Base-by-base conservation (phyloP, 2,113 vertebrate genomes). In the Gobiocypris rarus region DNA sequence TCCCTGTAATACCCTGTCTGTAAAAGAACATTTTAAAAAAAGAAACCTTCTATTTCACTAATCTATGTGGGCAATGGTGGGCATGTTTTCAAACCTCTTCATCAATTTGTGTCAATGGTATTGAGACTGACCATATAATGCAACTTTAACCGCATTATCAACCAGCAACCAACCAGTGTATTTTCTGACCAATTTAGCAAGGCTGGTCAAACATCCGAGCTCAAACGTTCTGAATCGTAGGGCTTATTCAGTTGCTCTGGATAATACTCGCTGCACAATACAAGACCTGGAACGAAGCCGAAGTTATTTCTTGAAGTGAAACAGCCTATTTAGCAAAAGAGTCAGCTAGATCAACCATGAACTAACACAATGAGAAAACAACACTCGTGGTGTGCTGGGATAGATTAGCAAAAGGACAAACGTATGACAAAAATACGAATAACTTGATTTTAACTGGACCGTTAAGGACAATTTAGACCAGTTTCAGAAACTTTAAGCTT, bases 301-400 rank as follows among this genome's bases (percentile, higher is more conserved):
- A 75, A 52, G 48, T 52, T 14, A 74, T 65, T 52, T 74, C 43
- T 73, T 48, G 24, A 65, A 84, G 13, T 50, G 34, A 83, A 79
- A 75, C 52, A 22, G 48, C 2, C 41, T 45, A 58, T 24, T 86
- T 74, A 38, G 15, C 19, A 85, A 70, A 50, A 50, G 13, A 9
- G 65, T 78, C 63, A 71, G 41, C 75, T 59, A 43, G 56, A 43
- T 48, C 9, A 14, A 50, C 22, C 17, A 9, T 14, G n/a, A 34
- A 52, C 9, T 74, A 28, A 31, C 82, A 75, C 52, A 65, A n/a
- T 52, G 76, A 74, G 43, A 52, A 54, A 75, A 50, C 14, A n/a
- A 58, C 17, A 22, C 17, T 26, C 28, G 19, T 61, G 10, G 73
- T 63, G 73, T 73, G 65, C 69, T 69, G 9, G 43, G 9, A 38